These are phyloP conservation scores for Lasioglossum lativentre DNA, from an alignment of 2,888 invertebrate species.

Conservation along the genomic window DNA sequence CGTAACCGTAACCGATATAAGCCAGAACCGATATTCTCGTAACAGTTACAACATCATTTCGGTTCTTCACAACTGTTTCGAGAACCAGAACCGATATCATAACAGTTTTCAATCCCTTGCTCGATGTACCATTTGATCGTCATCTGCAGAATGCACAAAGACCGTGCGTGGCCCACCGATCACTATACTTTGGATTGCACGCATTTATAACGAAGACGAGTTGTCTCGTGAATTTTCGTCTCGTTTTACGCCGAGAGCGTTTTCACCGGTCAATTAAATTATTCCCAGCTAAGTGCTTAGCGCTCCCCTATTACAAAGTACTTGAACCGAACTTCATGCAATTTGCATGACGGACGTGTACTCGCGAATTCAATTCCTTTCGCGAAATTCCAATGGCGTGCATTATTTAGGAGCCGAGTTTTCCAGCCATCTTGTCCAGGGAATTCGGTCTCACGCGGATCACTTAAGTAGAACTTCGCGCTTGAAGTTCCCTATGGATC, in stretches of 20 bases:
- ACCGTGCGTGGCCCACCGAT: too few relatives aligned
- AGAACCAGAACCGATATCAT: too few relatives aligned
- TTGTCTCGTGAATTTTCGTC: too few relatives aligned
- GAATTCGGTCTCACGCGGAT: constrained; percentile 4
- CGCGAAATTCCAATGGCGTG: neutral
- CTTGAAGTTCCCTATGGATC: neutral
- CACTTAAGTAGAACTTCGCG: neutral
- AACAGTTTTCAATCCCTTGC: too few relatives aligned
- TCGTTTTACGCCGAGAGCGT: neutral
- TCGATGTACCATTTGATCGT: too few relatives aligned
- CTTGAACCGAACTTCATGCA: neutral
- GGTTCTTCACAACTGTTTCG: too few relatives aligned
- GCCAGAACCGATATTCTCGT: too few relatives aligned
- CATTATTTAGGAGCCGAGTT: constrained; percentile 10
- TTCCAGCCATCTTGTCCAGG: neutral
- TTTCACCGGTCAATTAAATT: neutral
- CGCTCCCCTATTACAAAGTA: neutral
- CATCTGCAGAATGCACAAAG: too few relatives aligned
- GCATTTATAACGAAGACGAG: too few relatives aligned
- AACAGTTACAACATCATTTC: too few relatives aligned
- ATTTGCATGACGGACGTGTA: constrained; percentile 1
- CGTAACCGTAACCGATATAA: too few relatives aligned
- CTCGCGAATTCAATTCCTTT: neutral
- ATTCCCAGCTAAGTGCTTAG: neutral
- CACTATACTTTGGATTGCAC: too few relatives aligned